phyloP scores from a whole-genome alignment of 64 coral and sea anemone genomes.

The Montipora cactus region DNA sequence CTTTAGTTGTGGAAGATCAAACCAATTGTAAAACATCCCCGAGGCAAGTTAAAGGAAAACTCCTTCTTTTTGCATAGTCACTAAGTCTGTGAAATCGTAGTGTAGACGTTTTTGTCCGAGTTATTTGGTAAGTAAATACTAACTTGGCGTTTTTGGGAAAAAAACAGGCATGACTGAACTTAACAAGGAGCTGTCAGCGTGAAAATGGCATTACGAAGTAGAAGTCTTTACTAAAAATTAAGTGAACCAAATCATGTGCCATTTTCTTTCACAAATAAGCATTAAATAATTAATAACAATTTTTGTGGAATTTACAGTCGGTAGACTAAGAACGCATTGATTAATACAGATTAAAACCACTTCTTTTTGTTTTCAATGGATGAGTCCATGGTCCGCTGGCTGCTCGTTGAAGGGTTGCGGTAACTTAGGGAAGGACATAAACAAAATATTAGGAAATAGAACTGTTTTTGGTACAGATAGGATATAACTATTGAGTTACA shows the following conservation, averaged over 20 bases:
- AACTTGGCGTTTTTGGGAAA: not conserved
- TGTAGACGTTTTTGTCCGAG: too few relatives aligned
- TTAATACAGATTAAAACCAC: not conserved
- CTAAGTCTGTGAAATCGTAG: not conserved
- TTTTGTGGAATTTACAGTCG: not conserved
- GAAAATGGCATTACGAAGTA: not conserved
- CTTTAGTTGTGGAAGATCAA: not conserved
- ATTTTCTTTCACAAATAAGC: not conserved
- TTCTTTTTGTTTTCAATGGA: not conserved
- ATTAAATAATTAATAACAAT: not conserved
- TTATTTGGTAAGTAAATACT: not conserved
- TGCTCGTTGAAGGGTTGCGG: not conserved
- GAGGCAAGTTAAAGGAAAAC: not conserved
- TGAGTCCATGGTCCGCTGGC: not conserved
- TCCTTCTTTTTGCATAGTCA: not conserved
- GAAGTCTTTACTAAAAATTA: not conserved
- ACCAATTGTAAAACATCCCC: not conserved
- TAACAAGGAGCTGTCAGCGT: not conserved
- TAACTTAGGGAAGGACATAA: not conserved
- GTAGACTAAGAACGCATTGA: not conserved
- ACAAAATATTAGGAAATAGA: not conserved
- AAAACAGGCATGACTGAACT: not conserved
- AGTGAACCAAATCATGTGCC: not conserved
- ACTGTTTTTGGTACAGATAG: not conserved
- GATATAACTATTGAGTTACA: not conserved